Evolutionary conservation across 2,113 vertebrate species (phyloP), one percentile per base, ranked within the genome.

Genomic region (Rhombomys opimus): DNA sequence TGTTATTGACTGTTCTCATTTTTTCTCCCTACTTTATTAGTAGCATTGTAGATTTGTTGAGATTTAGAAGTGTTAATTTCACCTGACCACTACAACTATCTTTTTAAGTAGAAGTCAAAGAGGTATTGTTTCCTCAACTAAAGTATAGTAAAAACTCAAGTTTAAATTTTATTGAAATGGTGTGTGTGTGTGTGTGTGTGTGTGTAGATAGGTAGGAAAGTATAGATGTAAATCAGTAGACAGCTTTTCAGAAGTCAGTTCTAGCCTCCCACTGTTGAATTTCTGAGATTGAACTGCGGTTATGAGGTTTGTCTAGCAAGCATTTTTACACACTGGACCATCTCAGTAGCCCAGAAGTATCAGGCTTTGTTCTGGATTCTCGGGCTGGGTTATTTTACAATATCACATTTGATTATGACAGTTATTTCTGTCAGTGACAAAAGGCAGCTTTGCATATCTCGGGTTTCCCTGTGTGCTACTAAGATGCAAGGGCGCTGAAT

Each of bases 41-140:
- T 57, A 9, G 3, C 38, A 76, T 84, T 77, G 1, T 82, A 50
- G 50, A 30, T 91, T 84, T 89, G 22, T 35, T 77, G 22, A 77
- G 32, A 87, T 63, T 92, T 94, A 88, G 17, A 50, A 14, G 54
- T 32, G 7, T 81, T 95, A 50, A 75, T 92, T 89, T 89, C 10
- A 90, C 38, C 82, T 89, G 41, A 22, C 61, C 20, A 35, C 14
- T 95, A 30, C 7, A 89, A 18, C 41, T 65, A 20, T 17, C 2
- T 17, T 89, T 63, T 89, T 35, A 85, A 50, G 70, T 72, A 59
- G n/a, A n/a, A 5, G 67, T 89, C 72, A 95, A 7, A 46, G 20
- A 68, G 1, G 0, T 80, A 68, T n/a, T 77, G 0, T 72, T 81
- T 94, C 5, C 25, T 85, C 7, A 50, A 13, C 85, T 70, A 59